Base-by-base conservation (phyloP, 1,140 invertebrate species). In the Parapsyche elsis region DNA sequence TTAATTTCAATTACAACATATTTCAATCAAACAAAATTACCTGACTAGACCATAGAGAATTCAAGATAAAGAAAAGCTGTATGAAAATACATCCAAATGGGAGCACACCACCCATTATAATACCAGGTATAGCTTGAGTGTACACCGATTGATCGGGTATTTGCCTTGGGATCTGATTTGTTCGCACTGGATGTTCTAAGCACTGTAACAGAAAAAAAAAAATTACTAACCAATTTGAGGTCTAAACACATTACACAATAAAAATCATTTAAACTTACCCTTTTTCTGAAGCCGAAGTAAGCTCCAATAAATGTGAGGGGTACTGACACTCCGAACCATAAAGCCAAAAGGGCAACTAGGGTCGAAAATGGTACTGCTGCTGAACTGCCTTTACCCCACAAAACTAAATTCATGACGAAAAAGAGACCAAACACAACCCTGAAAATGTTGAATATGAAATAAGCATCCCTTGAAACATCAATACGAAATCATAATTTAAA, bases 81-180 rank as follows among this genome's bases (percentile, higher is more conserved):
- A 99, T 99, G 87, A 99, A 99, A 87, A 99, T 99, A 87, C 98
- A 99, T 53, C 98, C 98, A 88, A 99, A 99, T 5, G 98, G 98
- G 81, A 99, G 88, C 64, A 99, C 97, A 49, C 98, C 98, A 44
- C 98, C 98, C 98, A 99, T 99, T 30, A 99, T 90, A 80, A 99
- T 97, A 23, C 94, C 95, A 23, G 95, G 95, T 79, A 98, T 88
- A 0, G 97, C 94, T 88, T 97, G 96, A 0, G 98, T 99, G 89
- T 99, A 99, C 83, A 99, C 91, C 44, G 96, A 97, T 89, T 99
- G 98, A 84, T 99, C 97, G 0, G 98, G 98, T 84, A 99, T 99
- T 89, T 99, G 96, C 0, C 98, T 91, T 5, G 98, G 98, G 84
- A 99, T 99, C 90, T 99, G 98, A 90, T 99, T 99, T 0, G 98